These are phyloP conservation scores for Anguilla pacifica DNA, from an alignment of 2,797 vertebrate species.

Conservation along the genomic window DNA sequence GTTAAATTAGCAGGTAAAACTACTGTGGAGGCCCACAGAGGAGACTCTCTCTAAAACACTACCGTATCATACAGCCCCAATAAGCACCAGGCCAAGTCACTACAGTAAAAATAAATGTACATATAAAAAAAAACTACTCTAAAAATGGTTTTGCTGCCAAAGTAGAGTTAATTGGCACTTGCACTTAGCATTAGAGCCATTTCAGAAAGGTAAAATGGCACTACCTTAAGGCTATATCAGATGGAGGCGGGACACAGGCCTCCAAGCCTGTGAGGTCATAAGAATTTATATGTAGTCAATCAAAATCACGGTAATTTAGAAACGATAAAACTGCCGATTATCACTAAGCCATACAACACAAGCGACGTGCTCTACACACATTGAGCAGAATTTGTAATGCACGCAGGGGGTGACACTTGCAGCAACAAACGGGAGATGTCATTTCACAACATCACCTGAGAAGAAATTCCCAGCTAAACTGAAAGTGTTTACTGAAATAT, in stretches of 20 bases:
- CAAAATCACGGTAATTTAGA: background rate
- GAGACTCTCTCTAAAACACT: background rate
- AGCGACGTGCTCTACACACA: background rate
- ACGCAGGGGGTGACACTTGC: background rate
- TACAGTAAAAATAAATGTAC: background rate
- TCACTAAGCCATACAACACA: background rate
- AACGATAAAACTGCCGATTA: background rate
- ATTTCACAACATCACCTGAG: background rate
- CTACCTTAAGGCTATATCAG: background rate
- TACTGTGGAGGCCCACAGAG: background rate
- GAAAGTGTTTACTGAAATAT: background rate
- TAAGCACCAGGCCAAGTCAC: background rate
- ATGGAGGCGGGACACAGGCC: background rate
- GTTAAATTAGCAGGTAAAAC: background rate
- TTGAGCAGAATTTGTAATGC: background rate
- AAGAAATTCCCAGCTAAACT: background rate
- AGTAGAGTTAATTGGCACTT: background rate
- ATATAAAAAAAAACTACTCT: background rate
- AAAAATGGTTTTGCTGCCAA: background rate
- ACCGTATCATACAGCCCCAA: background rate
- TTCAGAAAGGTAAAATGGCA: background rate
- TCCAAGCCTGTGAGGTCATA: background rate
- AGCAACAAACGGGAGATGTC: slow-evolving; percentile 4
- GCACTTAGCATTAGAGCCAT: background rate
- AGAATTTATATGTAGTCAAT: background rate